These are phyloP conservation scores for Melierax canorus DNA, from an alignment of 2,113 vertebrate genomes.

Conservation along the genomic window DNA sequence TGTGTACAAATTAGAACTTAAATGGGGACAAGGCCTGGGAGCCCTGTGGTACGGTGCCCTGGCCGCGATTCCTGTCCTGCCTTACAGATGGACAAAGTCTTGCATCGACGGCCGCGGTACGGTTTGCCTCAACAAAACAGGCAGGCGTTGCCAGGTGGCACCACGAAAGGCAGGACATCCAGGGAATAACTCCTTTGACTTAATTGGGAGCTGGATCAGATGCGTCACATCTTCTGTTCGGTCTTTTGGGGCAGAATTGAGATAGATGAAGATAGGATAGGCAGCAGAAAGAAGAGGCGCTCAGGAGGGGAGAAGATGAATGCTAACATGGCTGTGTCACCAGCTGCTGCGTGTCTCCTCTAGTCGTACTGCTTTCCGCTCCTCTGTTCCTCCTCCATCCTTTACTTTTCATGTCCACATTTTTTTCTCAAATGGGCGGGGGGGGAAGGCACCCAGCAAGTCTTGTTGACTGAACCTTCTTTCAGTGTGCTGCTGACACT, in stretches of 20 bases:
- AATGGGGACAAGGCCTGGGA: not conserved
- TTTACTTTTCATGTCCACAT: not conserved
- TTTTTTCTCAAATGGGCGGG: not conserved
- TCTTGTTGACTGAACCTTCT: not conserved
- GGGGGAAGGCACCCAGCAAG: not conserved
- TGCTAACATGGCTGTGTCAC: accelerated
- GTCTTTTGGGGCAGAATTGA: not conserved
- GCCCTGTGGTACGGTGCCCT: not conserved
- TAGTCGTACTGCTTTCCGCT: not conserved
- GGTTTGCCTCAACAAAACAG: not conserved
- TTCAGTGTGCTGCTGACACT: not conserved
- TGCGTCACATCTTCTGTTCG: not conserved
- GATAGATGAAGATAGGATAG: not conserved
- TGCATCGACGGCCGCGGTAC: accelerated
- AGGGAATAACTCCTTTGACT: not conserved
- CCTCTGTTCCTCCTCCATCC: not conserved
- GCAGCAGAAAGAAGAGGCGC: not conserved
- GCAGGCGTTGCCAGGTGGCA: not conserved
- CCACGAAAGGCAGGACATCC: not conserved
- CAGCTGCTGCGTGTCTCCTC: not conserved
- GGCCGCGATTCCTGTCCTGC: not conserved
- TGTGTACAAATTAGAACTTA: not conserved
- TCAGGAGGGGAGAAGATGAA: not conserved
- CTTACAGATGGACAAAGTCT: not conserved
- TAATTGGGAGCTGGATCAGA: not conserved